A percentile compares a stretch with the other conserved stretches of the same genome.
Evolutionary conservation across 2,113 vertebrate species (phyloP).

Genomic region (Burhinus oedicnemus): DNA sequence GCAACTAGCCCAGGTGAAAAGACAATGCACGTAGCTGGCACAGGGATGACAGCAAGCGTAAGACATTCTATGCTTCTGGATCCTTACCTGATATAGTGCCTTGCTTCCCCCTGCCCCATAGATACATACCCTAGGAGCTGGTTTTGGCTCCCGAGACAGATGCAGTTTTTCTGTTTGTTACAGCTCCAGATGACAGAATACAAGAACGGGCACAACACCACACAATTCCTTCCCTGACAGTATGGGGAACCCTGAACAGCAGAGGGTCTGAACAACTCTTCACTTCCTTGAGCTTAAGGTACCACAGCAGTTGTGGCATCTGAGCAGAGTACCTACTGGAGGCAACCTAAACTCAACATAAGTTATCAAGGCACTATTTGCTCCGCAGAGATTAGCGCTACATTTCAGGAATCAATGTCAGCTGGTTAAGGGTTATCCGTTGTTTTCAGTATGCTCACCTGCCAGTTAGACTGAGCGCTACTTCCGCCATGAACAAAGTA

Average conservation of each 20-base stretch:
- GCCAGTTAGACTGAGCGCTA: background rate
- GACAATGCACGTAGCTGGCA: rapidly evolving
- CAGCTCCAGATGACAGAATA: background rate
- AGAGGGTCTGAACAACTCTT: background rate
- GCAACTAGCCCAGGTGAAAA: background rate
- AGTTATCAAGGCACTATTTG: background rate
- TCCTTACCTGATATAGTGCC: background rate
- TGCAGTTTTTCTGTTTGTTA: background rate
- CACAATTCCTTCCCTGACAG: background rate
- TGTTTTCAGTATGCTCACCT: background rate
- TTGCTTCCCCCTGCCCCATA: background rate
- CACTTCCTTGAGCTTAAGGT: background rate
- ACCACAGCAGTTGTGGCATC: background rate
- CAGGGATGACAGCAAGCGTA: background rate
- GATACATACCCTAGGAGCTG: background rate
- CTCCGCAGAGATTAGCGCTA: background rate
- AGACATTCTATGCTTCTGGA: background rate
- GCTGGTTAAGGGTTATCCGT: background rate
- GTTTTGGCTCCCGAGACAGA: background rate
- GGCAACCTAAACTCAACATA: background rate
- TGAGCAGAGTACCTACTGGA: background rate
- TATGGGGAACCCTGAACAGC: background rate
- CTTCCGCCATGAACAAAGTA: background rate
- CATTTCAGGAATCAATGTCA: background rate
- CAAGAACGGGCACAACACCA: background rate